Evolutionary conservation across 2,888 invertebrate species (phyloP).

Genomic region (Ctenicera cuprea): DNA sequence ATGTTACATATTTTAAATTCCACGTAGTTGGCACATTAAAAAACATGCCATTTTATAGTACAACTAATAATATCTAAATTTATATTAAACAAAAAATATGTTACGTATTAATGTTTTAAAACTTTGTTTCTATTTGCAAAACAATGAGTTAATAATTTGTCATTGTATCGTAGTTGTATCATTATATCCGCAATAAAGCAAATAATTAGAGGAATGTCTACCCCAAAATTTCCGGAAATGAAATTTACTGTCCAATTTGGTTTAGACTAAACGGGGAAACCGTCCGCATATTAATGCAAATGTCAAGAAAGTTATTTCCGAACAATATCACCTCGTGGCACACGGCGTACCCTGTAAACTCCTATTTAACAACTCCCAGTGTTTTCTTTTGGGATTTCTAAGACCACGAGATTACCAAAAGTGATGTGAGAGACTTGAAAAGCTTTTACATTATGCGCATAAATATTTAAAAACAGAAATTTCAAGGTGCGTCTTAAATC

Average conservation of each 20-base stretch:
- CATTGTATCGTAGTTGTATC: background rate
- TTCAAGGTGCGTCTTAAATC: constrained; percentile 15
- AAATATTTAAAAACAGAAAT: constrained; percentile 18
- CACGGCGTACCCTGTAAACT: background rate
- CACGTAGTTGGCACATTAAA: too few species aligned
- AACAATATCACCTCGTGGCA: constrained; percentile 19
- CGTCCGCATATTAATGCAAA: constrained; percentile 25
- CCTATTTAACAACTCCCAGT: background rate
- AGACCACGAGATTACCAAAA: constrained; percentile 24
- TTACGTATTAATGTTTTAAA: too few species aligned
- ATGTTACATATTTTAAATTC: too few species aligned
- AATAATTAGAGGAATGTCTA: constrained; percentile 7
- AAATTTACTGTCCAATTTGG: constrained; percentile 30
- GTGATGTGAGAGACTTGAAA: constrained; percentile 5
- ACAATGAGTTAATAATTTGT: too few species aligned
- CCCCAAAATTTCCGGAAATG: constrained; percentile 21
- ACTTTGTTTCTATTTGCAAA: too few species aligned
- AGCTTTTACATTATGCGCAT: constrained; percentile 22
- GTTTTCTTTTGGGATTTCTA: constrained; percentile 23
- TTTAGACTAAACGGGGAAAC: constrained; percentile 20
- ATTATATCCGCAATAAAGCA: constrained; percentile 5
- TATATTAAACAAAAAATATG: too few species aligned
- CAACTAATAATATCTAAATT: too few species aligned
- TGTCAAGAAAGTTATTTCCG: constrained; percentile 29
- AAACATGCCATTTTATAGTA: too few species aligned